Evolutionary conservation across 2,113 vertebrate genomes (phyloP).

Genomic region (Heliornis fulica): DNA sequence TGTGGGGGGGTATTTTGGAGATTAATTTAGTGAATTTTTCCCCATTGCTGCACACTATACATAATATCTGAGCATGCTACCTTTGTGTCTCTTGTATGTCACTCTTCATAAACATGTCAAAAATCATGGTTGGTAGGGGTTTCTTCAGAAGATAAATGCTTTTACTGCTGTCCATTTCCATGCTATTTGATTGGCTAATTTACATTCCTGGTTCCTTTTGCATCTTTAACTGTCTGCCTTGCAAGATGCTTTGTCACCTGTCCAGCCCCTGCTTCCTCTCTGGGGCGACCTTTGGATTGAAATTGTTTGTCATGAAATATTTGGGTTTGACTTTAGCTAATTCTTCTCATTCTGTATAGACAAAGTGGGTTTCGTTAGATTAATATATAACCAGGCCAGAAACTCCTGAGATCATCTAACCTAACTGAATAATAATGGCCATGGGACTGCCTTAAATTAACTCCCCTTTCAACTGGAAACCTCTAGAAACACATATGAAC

Average conservation of each 20-base stretch:
- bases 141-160: neutral
- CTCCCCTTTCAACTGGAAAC: neutral
- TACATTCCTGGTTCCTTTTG: neutral
- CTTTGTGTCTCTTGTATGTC: neutral
- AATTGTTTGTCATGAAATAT: neutral
- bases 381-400: neutral
- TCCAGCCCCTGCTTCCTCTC: neutral
- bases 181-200: neutral
- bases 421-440: neutral
- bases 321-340: neutral
- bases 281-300: neutral
- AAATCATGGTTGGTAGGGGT: neutral
- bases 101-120: neutral
- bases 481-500: constrained; percentile 20
- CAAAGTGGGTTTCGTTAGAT: neutral
- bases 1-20: neutral
- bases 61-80: neutral
- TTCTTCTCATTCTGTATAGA: neutral
- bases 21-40: neutral
- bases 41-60: neutral
- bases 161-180: neutral
- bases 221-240: neutral
- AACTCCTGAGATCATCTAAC: neutral
- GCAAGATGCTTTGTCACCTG: neutral
- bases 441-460: constrained; percentile 35